phyloP scores from a whole-genome alignment of 2,113 vertebrate genomes.

The Takifugu flavidus region DNA sequence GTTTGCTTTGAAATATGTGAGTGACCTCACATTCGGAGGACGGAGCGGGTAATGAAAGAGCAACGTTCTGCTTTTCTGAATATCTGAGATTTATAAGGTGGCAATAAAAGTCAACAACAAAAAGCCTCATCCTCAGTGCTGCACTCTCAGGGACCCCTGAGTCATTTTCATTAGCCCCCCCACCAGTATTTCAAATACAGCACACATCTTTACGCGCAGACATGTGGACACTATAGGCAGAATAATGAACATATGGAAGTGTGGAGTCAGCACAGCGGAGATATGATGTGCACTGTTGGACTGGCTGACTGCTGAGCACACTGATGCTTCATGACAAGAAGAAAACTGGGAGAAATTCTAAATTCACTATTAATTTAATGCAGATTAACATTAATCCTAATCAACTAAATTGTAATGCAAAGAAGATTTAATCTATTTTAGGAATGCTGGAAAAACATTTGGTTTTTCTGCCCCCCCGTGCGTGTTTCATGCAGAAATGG shows the following conservation, averaged over 20 bases:
- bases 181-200: conserved; percentile 71
- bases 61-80: conserved; percentile 12
- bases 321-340: too few species aligned
- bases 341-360: too few species aligned
- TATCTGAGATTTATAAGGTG: conserved; percentile 55
- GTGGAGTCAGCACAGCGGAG: conserved; percentile 32
- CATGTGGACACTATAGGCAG: conserved; percentile 13
- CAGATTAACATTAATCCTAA: too few species aligned
- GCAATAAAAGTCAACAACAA: conserved; percentile 66
- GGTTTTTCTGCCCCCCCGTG: conserved; percentile 8
- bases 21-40: conserved; percentile 10
- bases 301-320: too few species aligned
- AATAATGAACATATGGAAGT: conserved; percentile 33
- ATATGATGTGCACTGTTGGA: not conserved
- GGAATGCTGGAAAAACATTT: too few species aligned
- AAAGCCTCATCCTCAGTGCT: conserved; percentile 37
- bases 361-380: too few species aligned
- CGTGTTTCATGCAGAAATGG: conserved; percentile 16
- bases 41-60: conserved; percentile 11
- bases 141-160: conserved; percentile 55
- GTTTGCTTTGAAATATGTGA: conserved; percentile 12
- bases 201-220: conserved; percentile 41
- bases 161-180: conserved; percentile 70
- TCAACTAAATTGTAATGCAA: too few species aligned
- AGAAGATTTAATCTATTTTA: too few species aligned